Base-by-base conservation (phyloP, 2,113 vertebrate genomes). In the Peromyscus polionotus region DNA sequence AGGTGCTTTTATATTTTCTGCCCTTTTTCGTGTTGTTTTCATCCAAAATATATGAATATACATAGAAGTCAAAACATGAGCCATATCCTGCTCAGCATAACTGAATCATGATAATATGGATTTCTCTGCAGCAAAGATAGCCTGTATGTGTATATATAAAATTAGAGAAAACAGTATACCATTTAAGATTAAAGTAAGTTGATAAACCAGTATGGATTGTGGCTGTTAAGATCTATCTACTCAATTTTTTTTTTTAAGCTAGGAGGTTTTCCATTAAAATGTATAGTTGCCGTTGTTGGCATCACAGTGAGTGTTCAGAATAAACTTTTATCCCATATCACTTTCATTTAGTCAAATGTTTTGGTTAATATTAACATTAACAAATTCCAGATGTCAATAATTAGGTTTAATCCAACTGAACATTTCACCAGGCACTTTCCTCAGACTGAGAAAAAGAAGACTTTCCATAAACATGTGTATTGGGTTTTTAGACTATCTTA, bases 361-460 rank as follows among this genome's bases (percentile, higher is more conserved):
- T 95, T 98, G 96, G 92, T 95, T 97, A 97, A 97, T 97, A 96
- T 97, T 98, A 98, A 97, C 95, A 97, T 96, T 97, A 97, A 89
- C 93, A 68, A 97, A 96, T 98, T 97, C 95, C 94, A 98, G 97
- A 97, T 98, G 96, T 93, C 95, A 97, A 95, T 95, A 97, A 96
- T 97, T 97, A 96, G 94, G 94, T 80, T 98, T 93, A 83, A 84
- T 91, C 83, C 94, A 96, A 91, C 83, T 93, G 92, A 96, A 97
- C 95, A 97, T 96, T 97, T 97, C 96, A 86, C 85, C 89, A 96
- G 96, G 86, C 96, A 97, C 95, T 97, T 97, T 96, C 57, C 89
- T 96, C 91, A 96, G 86, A 90, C 81, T 63, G 88, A 97, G 97
- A 94, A 92, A 94, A 93, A 87, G 95, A 94, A 88, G 92, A 90